Base-by-base conservation (phyloP, 2,797 vertebrate genomes). In the Danio jaintianensis region DNA sequence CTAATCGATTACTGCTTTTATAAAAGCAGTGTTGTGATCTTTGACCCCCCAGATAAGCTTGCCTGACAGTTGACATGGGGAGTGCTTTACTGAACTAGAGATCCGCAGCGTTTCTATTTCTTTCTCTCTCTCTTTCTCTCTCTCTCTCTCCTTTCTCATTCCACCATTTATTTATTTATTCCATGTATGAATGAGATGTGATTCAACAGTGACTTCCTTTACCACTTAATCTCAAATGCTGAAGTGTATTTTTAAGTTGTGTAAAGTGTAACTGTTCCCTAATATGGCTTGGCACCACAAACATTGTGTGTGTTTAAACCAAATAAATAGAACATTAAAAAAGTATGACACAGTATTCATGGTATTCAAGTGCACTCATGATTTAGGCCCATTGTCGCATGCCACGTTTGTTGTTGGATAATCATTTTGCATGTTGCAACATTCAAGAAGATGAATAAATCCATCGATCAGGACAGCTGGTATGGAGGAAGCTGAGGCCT, bases 1-100 rank as follows among this genome's bases (percentile, higher is more conserved):
- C 91, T 94, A 94, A 95, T 95, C 93, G 93, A 94, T 95, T 94
- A 92, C 90, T 78, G 90, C 93, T 92, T 83, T 85, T 83, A 79
- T 89, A 86, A 90, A 89, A 87, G 87, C 86, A 84, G 80, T 83
- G 43, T 4, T 29, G 80, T 83, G 92, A 93, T 92, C 92, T 88
- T 84, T 93, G 93, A 94, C 92, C 92, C 62, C 15, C 58, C 52
- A 50, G 50, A 67, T 90, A 86, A 90, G 93, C 93, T 93, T 91
- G 89, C 88, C 89, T 92, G 93, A 93, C 93, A 92, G 92, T 93
- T 93, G 93, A 94, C 92, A 93, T 86, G 83, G 52, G 52, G 71
- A 87, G 84, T 85, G 84, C 85, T 89, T 88, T 87, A 89, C 86
- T 71, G 85, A 78, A 88, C 85, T 88, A 87, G 79, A 86, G 86